A percentile compares a stretch with the other conserved stretches of the same genome.
Evolutionary conservation across 2,797 vertebrate genomes (phyloP).

Genomic region (Dendrocincla fuliginosa): DNA sequence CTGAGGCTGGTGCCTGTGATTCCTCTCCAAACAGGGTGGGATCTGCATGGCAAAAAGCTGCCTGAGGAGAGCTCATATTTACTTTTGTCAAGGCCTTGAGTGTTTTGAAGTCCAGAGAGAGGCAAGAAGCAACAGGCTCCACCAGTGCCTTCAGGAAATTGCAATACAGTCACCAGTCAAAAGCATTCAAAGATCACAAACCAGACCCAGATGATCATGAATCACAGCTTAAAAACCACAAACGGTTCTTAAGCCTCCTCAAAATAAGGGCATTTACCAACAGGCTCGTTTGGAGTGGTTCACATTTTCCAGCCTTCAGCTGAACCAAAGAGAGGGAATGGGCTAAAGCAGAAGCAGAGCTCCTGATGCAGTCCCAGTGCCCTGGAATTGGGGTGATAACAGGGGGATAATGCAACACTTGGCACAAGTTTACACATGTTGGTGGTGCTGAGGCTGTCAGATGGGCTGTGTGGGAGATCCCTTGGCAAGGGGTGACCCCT

Average conservation of each 20-base stretch:
- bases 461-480: not conserved
- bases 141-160: not conserved
- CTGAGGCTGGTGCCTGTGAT: not conserved
- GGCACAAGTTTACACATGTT: not conserved
- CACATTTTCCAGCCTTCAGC: not conserved
- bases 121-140: constrained; percentile 23
- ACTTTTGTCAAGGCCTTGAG: constrained; percentile 5
- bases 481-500: not conserved
- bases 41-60: not conserved
- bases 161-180: constrained; percentile 19
- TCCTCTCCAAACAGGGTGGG: not conserved
- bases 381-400: rapidly evolving
- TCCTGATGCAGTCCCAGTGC: not conserved
- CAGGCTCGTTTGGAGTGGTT: not conserved
- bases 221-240: not conserved
- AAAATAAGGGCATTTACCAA: constrained; percentile 26
- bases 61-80: not conserved
- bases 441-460: not conserved
- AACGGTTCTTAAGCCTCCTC: constrained; percentile 6
- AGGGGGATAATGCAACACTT: not conserved
- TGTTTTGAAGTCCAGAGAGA: not conserved
- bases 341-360: not conserved
- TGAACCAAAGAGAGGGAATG: not conserved
- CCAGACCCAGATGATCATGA: constrained; percentile 45
- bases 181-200: constrained; percentile 44